Evolutionary conservation across 2,113 vertebrate species (phyloP), one percentile per base, ranked within the genome.

Genomic region (Miniopterus natalensis): DNA sequence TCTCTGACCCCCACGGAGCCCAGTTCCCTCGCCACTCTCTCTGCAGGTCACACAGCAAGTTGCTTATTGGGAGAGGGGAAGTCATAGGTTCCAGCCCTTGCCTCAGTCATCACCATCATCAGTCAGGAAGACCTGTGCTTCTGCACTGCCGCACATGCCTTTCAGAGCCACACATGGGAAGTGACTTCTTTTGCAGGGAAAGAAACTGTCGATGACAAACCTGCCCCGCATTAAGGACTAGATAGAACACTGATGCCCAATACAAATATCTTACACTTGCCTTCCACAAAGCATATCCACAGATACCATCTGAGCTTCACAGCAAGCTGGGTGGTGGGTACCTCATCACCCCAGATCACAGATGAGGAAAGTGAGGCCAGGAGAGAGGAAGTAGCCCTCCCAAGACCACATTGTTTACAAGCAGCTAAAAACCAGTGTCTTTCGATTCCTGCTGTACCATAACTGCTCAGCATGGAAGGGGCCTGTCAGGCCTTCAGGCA

Each of bases 1-100:
- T 51, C 71, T 5, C 71, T 0, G 0, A 31, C 53, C 31, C 21
- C 45, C 27, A 5, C 3, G 20, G 51, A 59, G 47, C 31, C 61
- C 71, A 40, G 1, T n/a, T 57, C 15, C 83, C 83, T 81, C 51
- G 27, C n/a, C 23, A 59, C 36, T 45, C 53, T 9, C 36, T 29
- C n/a, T 83, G 51, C 85, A 70, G 85, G 73, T 88, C 94, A 95
- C 80, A 94, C 15, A 94, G 53, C 84, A 78, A 55, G 87, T n/a
- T 90, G 71, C 93, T 70, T 18, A 70, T 88, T 59, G 57, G 47
- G 27, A 65, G 29, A 55, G 8, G 70, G 71, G 45, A 79, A 53
- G 31, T 45, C 83, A 6, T 45, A 29, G 47, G 74, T 57, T 74
- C 70, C 51, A 53, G 17, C 27, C 20, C 83, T 74, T 71, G 78